A percentile compares a stretch with the other conserved stretches of the same genome.
Conservation (phyloP, 2,113 vertebrate genomes). For the Glaucomys volans region DNA sequence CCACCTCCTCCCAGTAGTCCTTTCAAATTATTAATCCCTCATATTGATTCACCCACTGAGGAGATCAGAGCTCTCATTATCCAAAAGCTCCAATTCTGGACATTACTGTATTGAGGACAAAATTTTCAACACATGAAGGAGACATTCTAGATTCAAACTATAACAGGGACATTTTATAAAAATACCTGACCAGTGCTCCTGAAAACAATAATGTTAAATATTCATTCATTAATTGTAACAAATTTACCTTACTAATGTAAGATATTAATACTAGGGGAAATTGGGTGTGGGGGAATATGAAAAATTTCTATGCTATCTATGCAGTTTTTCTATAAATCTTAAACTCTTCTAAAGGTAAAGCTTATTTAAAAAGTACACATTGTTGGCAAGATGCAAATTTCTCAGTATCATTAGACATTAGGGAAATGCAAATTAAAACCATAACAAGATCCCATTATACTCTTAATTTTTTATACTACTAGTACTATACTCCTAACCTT, state of each 20-base stretch:
- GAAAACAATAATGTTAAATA: not conserved
- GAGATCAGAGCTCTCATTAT: too few species aligned
- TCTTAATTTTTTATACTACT: not conserved
- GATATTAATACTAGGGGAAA: not conserved
- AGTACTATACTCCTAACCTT: too few species aligned
- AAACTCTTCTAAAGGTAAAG: not conserved
- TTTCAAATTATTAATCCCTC: too few species aligned
- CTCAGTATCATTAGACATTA: not conserved
- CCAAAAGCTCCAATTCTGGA: too few species aligned
- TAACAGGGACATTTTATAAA: not conserved
- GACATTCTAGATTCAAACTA: too few species aligned
- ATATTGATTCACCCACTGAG: too few species aligned
- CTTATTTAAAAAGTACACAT: not conserved
- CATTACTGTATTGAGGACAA: too few species aligned
- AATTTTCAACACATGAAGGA: too few species aligned
- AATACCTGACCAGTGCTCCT: not conserved
- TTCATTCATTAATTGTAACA: not conserved
- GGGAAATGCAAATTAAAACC: constrained; percentile 18
- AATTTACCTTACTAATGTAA: not conserved
- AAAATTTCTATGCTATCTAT: not conserved
- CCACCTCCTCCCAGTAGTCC: too few species aligned
- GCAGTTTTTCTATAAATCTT: not conserved
- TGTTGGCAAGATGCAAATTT: not conserved
- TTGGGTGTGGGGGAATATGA: not conserved
- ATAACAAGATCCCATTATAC: not conserved